phyloP scores from a whole-genome alignment of 2,797 vertebrate genomes.

The Morus bassanus region DNA sequence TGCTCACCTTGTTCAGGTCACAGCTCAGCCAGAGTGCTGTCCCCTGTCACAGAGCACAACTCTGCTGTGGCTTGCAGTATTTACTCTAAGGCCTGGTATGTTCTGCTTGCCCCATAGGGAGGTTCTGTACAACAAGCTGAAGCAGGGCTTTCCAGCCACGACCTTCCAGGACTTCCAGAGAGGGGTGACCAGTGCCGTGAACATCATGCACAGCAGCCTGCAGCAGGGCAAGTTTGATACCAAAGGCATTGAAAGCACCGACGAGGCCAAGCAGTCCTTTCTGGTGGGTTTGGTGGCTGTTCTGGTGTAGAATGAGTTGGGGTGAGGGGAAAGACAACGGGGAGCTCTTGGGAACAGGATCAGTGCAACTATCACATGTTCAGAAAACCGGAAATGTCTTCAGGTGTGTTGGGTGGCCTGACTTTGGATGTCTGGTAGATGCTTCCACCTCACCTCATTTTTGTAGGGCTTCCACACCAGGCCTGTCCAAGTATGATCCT shows the following conservation, averaged over 20 bases:
- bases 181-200: constrained; percentile 95
- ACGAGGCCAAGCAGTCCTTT: constrained; percentile 93
- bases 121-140: constrained; percentile 90
- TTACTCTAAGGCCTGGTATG: not conserved
- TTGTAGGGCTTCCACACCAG: not conserved
- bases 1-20: not conserved
- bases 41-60: not conserved
- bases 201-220: constrained; percentile 96
- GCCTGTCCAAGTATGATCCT: not conserved
- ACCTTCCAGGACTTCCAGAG: constrained; percentile 97
- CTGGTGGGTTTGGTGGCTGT: constrained; percentile 79
- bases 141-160: constrained; percentile 93
- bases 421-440: not conserved
- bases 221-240: constrained; percentile 98
- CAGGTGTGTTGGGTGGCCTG: not conserved
- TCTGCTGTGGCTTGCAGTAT: not conserved
- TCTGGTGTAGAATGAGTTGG: not conserved
- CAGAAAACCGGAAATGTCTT: not conserved
- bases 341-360: not conserved
- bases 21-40: not conserved
- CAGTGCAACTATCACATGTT: accelerated
- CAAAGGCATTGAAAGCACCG: constrained; percentile 93
- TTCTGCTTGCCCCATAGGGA: constrained; percentile 78
- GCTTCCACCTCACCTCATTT: not conserved
- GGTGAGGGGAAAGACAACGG: not conserved